Evolutionary conservation across 30 jellyfish, hydroid and myxozoan genomes (phyloP).

Genomic region (Turritopsis rubra): DNA sequence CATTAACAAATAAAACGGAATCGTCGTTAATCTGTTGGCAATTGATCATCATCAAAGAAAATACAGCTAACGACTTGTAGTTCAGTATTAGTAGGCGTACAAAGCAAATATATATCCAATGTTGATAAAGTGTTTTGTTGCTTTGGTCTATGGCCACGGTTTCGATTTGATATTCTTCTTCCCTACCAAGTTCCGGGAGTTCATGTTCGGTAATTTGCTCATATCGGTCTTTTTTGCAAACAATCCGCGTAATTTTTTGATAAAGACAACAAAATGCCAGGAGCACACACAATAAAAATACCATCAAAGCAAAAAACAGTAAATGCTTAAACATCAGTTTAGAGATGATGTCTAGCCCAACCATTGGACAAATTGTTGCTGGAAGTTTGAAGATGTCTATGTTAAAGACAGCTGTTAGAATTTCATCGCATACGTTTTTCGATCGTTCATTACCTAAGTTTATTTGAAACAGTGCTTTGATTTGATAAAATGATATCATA

Average conservation of each 20-base stretch:
- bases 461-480: not conserved
- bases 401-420: not conserved
- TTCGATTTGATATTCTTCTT: not conserved
- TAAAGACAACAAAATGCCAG: not conserved
- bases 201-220: not conserved
- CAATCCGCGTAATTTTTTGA: not conserved
- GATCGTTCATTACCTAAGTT: not conserved
- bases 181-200: not conserved
- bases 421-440: not conserved
- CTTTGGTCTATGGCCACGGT: not conserved
- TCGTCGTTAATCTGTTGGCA: slow-evolving; percentile 27
- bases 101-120: not conserved
- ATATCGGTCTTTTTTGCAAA: not conserved
- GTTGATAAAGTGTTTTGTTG: not conserved
- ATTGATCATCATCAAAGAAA: slow-evolving; percentile 23
- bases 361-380: not conserved
- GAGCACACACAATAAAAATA: not conserved
- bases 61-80: not conserved
- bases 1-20: slow-evolving; percentile 22
- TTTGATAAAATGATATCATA: not conserved
- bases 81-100: not conserved
- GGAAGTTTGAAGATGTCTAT: not conserved
- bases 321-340: not conserved
- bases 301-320: not conserved
- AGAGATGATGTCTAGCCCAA: not conserved